Evolutionary conservation across 23 tunicate species (phyloP).

Genomic region (Botrylloides violaceus): DNA sequence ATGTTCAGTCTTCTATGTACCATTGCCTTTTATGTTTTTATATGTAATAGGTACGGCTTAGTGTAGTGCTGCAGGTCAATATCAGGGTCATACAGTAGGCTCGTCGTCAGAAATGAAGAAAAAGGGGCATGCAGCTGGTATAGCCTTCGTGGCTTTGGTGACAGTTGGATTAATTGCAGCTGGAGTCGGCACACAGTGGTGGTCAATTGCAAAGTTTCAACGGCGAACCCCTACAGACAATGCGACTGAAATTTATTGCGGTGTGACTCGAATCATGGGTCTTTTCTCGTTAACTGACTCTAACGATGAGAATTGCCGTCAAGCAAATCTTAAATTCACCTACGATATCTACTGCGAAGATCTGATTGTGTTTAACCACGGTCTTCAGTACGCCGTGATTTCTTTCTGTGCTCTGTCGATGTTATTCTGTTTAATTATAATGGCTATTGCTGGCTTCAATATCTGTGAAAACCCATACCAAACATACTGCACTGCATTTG

Average conservation of each 20-base stretch:
- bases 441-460: slow-evolving; percentile 44
- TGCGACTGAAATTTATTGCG: not conserved
- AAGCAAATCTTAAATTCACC: not conserved
- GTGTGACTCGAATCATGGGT: slow-evolving; percentile 7
- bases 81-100: too few species aligned
- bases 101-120: too few species aligned
- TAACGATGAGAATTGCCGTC: not conserved
- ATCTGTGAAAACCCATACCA: slow-evolving; percentile 42
- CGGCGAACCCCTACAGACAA: not conserved
- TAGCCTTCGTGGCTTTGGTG: not conserved
- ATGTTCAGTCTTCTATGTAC: too few species aligned
- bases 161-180: slow-evolving; percentile 18
- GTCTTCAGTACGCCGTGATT: slow-evolving; percentile 26
- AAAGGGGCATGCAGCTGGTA: not conserved
- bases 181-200: slow-evolving; percentile 2
- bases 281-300: slow-evolving; percentile 2
- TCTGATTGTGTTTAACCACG: not conserved
- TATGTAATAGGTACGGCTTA: too few species aligned
- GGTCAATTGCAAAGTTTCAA: not conserved
- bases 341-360: not conserved
- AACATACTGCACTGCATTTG: slow-evolving; percentile 37
- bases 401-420: slow-evolving; percentile 28
- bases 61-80: too few species aligned
- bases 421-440: slow-evolving; percentile 4
- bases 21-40: too few species aligned